A percentile compares a stretch with the other conserved stretches of the same genome.
Evolutionary conservation across 2,113 vertebrate species (phyloP).

Genomic region (Aphelocoma coerulescens): DNA sequence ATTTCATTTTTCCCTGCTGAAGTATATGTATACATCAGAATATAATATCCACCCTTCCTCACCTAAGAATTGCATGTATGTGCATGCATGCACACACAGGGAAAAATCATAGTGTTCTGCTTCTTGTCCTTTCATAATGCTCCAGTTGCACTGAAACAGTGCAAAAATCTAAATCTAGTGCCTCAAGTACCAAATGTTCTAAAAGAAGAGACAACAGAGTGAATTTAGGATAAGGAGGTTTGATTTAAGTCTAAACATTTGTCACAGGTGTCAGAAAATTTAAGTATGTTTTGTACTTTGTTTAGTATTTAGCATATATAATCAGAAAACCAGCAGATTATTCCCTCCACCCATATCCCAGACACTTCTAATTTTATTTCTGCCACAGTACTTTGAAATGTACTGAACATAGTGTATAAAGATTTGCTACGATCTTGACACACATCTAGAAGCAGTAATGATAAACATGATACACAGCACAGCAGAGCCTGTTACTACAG

Average conservation of each 20-base stretch:
- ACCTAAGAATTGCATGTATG: neutral
- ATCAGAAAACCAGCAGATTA: neutral
- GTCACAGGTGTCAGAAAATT: neutral
- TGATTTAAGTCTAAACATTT: slow-evolving; percentile 19
- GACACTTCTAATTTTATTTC: slow-evolving; percentile 28
- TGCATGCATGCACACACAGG: neutral
- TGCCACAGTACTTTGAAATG: neutral
- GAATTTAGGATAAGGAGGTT: neutral
- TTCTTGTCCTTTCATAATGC: slow-evolving; percentile 12
- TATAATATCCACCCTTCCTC: neutral
- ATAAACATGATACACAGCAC: neutral
- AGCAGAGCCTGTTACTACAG: neutral
- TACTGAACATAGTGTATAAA: neutral
- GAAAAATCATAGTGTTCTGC: neutral
- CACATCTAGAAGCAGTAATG: neutral
- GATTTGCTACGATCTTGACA: neutral
- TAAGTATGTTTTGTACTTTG: neutral
- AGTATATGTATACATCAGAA: neutral
- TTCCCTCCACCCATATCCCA: slow-evolving; percentile 16
- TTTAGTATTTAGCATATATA: neutral
- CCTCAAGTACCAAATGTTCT: slow-evolving; percentile 2
- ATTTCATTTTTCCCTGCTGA: slow-evolving; percentile 17
- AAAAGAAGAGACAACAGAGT: neutral
- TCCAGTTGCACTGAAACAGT: neutral
- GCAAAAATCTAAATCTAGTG: neutral